These are phyloP conservation scores for Apamea crenata DNA, from an alignment of 2,888 invertebrate species.

Conservation along the genomic window DNA sequence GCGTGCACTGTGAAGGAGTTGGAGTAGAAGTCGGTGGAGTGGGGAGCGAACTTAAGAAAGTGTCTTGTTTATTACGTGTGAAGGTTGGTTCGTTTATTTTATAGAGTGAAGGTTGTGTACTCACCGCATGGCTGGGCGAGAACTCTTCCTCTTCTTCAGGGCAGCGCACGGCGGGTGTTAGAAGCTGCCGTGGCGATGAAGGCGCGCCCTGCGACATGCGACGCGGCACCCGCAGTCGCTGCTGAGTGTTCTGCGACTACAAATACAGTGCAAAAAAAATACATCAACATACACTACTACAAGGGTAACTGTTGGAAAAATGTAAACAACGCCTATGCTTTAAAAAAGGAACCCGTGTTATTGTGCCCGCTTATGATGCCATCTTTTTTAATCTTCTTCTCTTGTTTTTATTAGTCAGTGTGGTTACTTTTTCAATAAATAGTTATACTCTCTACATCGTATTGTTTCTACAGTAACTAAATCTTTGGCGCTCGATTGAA, in stretches of 20 bases:
- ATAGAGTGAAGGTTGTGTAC: constrained; percentile 1
- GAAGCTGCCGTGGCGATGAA: constrained; percentile 70
- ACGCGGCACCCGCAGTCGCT: constrained; percentile 68
- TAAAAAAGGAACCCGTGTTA: too few species aligned
- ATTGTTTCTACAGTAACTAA: too few species aligned
- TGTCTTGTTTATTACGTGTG: background rate
- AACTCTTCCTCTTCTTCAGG: constrained; percentile 80
- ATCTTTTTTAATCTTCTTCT: too few species aligned
- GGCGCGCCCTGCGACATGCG: constrained; percentile 72
- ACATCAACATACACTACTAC: too few species aligned
- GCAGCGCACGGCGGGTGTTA: constrained; percentile 54
- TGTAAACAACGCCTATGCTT: too few species aligned
- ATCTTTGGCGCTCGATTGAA: background rate
- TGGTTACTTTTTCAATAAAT: too few species aligned
- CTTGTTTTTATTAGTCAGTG: too few species aligned
- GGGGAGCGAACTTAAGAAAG: too few species aligned
- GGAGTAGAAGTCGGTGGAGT: too few species aligned
- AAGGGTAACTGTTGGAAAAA: background rate
- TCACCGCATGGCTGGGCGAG: constrained; percentile 73
- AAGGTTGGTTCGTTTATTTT: background rate
- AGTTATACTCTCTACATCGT: too few species aligned
- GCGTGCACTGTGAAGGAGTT: too few species aligned
- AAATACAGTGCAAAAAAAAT: background rate
- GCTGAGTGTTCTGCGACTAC: constrained; percentile 40
- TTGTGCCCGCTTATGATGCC: too few species aligned